phyloP scores from a whole-genome alignment of 2,113 vertebrate genomes.

The Stictonetta naevosa region DNA sequence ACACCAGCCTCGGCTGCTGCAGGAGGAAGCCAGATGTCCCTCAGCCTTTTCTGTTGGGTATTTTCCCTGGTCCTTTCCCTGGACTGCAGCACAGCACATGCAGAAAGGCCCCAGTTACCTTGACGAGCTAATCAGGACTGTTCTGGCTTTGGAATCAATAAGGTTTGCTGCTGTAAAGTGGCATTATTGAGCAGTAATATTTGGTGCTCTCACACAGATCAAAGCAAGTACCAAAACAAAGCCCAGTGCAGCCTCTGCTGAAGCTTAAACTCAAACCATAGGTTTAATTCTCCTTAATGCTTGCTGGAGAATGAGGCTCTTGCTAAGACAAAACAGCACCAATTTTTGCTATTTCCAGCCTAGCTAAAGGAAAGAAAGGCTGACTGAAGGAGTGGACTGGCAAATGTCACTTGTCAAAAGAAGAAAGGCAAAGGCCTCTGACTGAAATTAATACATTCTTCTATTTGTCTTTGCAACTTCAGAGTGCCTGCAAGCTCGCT shows the following conservation, averaged over 20 bases:
- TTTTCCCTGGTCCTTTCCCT: background rate
- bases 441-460: background rate
- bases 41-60: background rate
- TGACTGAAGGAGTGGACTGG: background rate
- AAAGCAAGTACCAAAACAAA: background rate
- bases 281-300: conserved; percentile 3
- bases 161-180: background rate
- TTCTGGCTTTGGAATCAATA: background rate
- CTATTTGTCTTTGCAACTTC: background rate
- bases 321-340: accelerated
- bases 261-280: background rate
- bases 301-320: background rate
- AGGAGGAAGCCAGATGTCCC: background rate
- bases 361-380: background rate
- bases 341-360: background rate
- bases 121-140: background rate
- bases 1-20: background rate
- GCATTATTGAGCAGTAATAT: background rate
- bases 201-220: background rate
- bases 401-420: background rate
- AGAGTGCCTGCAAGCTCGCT: background rate
- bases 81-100: background rate
- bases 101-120: background rate
- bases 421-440: background rate
- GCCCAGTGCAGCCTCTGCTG: background rate